A percentile compares a stretch with the other conserved stretches of the same genome.
These are phyloP conservation scores for Chrysocyon brachyurus DNA, from an alignment of 2,797 vertebrate species.

Conservation along the genomic window DNA sequence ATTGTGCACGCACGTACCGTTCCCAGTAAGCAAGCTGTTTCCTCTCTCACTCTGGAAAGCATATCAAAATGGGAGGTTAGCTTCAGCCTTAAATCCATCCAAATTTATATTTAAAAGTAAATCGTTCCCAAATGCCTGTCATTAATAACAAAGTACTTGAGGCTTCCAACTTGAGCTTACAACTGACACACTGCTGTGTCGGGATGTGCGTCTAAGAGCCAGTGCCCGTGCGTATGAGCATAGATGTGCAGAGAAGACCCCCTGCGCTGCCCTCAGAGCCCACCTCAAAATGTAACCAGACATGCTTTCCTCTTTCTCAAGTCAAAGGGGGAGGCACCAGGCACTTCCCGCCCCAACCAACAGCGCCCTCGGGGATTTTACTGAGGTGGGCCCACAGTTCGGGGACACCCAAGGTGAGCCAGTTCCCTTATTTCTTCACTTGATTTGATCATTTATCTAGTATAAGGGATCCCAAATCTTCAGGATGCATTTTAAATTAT, in stretches of 20 bases:
- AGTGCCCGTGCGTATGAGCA: background rate
- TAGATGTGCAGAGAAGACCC: background rate
- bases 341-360: background rate
- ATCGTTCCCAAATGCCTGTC: conserved; percentile 13
- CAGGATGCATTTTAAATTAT: conserved; percentile 46
- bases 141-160: conserved; percentile 60
- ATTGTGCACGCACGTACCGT: background rate
- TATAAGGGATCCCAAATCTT: background rate
- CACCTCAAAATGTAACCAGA: background rate
- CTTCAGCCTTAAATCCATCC: conserved; percentile 27
- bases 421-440: background rate
- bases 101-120: conserved; percentile 68
- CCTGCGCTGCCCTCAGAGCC: background rate
- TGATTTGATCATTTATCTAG: conserved; percentile 20
- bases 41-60: conserved; percentile 60
- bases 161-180: background rate
- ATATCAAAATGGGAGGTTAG: conserved; percentile 47
- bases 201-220: conserved; percentile 6
- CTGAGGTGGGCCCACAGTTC: background rate
- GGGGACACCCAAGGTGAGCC: background rate
- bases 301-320: conserved; percentile 23
- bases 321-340: background rate
- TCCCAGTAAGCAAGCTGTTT: conserved; percentile 62
- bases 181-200: background rate
- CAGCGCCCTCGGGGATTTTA: background rate